These are phyloP conservation scores for Oplegnathus fasciatus DNA, from an alignment of 2,113 vertebrate species.

Conservation along the genomic window DNA sequence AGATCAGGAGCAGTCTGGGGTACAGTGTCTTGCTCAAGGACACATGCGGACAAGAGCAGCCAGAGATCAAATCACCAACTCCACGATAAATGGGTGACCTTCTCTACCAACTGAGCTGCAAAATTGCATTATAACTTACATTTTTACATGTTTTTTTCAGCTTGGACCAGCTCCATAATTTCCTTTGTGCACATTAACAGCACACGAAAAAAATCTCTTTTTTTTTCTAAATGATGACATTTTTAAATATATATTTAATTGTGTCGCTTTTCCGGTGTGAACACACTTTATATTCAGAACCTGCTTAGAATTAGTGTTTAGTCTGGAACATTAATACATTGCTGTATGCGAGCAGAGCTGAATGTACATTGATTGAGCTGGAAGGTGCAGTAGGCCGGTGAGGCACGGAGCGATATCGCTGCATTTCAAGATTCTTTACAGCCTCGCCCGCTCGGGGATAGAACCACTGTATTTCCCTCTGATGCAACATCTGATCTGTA, in stretches of 20 bases:
- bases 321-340: neutral
- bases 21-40: constrained; percentile 45
- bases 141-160: neutral
- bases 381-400: constrained; percentile 18
- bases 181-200: neutral
- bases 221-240: constrained; percentile 16
- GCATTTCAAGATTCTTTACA: constrained; percentile 49
- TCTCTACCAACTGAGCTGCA: constrained; percentile 15
- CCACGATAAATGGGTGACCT: constrained; percentile 34
- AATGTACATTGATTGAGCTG: constrained; percentile 41
- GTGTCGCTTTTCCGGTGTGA: neutral
- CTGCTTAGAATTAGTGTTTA: neutral
- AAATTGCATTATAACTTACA: neutral
- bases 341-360: constrained; percentile 17
- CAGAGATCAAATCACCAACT: constrained; percentile 9
- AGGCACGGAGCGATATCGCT: constrained; percentile 26
- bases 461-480: constrained; percentile 53
- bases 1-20: constrained; percentile 14
- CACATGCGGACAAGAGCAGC: neutral
- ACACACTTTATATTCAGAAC: neutral
- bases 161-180: neutral
- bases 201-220: neutral
- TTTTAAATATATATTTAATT: constrained; percentile 16
- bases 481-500: constrained; percentile 74
- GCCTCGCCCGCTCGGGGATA: constrained; percentile 17